Base-by-base conservation (phyloP, 1,140 invertebrate species). In the Bathynomus jamesi region DNA sequence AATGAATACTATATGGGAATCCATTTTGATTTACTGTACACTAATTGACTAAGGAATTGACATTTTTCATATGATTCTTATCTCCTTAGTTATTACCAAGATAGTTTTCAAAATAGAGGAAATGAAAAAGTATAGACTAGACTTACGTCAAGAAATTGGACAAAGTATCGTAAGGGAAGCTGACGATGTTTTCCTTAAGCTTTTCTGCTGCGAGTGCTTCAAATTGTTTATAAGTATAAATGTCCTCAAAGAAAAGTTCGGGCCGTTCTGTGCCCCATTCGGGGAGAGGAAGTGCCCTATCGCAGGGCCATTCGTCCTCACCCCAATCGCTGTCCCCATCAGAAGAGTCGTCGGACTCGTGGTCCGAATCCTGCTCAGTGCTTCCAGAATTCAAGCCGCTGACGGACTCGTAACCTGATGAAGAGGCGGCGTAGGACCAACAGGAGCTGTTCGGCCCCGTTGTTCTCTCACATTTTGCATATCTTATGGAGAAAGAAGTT, bases 241-340 rank as follows among this genome's bases (percentile, higher is more conserved):
- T 87, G 32, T 91, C 94, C 83, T 94, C 91, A 81, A 95, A 96
- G 82, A 90, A 83, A 85, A 93, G 86, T 78, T 88, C 87, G 77
- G 89, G 87, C 81, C 77, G 83, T 79, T 76, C 79, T 74, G 83
- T 82, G 78, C 83, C 84, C 87, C 90, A 91, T 78, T 84, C 83
- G 71, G 89, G 89, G 64, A 89, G 83, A 53, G 90, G 89, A 67
- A 91, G 82, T 69, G 89, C 89, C 77, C 86, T 84, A 31, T 83
- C 85, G 65, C 83, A 73, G 0, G 87, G 87, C 87, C 87, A 88
- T 40, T 82, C 81, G 11, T 85, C 84, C 70, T 83, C 82, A 29
- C 61, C 72, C 76, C 69, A 71, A 8, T 73, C 65, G 40, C 69
- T 73, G 71, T 72, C 76, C 21, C 4, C n/a, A 66, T 74, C 67